Evolutionary conservation across 23 tunicate species (phyloP).

Genomic region (Styela plicata): DNA sequence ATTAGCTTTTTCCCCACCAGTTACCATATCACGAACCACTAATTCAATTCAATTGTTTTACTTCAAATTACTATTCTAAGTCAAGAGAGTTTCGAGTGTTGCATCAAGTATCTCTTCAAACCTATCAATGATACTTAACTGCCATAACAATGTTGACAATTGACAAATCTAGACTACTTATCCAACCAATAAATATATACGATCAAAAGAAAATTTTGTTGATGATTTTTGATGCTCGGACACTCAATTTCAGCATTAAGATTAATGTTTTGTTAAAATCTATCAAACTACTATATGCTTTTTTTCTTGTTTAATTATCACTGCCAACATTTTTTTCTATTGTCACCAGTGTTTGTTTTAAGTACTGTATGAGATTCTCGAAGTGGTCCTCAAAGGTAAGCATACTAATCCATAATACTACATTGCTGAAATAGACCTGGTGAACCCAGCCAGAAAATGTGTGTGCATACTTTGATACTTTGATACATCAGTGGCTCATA

Average conservation of each 20-base stretch:
- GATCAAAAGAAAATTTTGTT: not conserved
- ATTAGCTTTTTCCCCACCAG: not conserved
- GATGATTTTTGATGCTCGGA: not conserved
- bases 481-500: too few relatives aligned
- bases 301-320: too few relatives aligned
- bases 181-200: not conserved
- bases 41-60: not conserved
- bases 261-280: too few relatives aligned
- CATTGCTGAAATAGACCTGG: too few relatives aligned
- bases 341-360: too few relatives aligned
- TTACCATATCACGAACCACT: not conserved
- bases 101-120: not conserved
- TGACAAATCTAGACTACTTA: not conserved
- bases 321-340: too few relatives aligned
- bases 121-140: not conserved
- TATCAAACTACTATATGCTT: too few relatives aligned
- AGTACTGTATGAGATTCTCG: too few relatives aligned
- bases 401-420: too few relatives aligned
- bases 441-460: too few relatives aligned
- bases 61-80: not conserved
- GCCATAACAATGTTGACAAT: not conserved
- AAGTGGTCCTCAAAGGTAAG: too few relatives aligned
- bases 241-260: not conserved
- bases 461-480: too few relatives aligned
- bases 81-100: not conserved